Percentiles rank a stretch among this genome's conserved stretches.
These are phyloP conservation scores for Pseudochirops corinnae DNA, from an alignment of 2,797 vertebrate genomes.

Conservation along the genomic window DNA sequence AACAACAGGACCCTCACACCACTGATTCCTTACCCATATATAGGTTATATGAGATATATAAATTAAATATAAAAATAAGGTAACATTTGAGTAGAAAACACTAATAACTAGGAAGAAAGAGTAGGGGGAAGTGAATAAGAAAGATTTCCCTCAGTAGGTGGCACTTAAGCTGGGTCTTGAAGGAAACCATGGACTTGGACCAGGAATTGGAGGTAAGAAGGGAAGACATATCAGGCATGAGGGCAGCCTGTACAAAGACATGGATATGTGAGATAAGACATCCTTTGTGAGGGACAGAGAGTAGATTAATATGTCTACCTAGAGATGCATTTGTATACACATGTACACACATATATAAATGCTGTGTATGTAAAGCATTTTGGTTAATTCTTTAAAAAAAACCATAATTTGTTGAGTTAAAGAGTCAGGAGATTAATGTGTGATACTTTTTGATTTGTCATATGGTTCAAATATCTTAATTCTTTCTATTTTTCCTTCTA, in stretches of 20 bases:
- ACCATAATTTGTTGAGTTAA: neutral
- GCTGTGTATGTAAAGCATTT: neutral
- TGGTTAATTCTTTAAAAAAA: neutral
- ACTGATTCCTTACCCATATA: neutral
- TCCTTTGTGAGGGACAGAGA: neutral
- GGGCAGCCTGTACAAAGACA: neutral
- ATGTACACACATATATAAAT: too few relatives aligned
- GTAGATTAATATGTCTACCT: neutral
- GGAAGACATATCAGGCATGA: neutral
- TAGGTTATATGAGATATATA: neutral
- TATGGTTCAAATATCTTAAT: slow-evolving; percentile 9
- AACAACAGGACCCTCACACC: neutral
- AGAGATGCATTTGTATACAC: neutral
- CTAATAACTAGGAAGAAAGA: neutral
- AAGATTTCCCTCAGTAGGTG: neutral
- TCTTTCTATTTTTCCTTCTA: slow-evolving; percentile 9
- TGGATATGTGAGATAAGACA: neutral
- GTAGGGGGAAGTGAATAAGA: neutral
- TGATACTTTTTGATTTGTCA: slow-evolving; percentile 28
- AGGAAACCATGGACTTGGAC: neutral
- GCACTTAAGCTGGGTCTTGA: neutral
- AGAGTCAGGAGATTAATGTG: slow-evolving; percentile 3
- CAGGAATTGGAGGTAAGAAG: neutral
- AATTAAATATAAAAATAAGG: neutral
- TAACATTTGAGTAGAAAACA: neutral